Conservation (phyloP, 2,113 vertebrate genomes). For the Antechinus stuartii region DNA sequence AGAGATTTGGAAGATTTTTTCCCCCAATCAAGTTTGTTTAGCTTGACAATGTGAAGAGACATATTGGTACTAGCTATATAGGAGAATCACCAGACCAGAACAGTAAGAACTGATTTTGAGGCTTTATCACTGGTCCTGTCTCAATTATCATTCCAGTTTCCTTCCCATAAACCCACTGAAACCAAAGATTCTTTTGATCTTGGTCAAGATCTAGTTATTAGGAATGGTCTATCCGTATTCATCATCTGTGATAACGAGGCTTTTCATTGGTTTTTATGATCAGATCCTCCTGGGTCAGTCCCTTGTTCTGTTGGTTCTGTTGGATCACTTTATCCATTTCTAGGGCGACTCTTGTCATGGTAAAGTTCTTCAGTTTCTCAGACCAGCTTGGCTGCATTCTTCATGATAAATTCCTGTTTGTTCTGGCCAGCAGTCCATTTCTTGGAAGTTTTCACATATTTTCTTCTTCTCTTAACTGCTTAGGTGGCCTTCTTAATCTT, state of each 20-base stretch:
- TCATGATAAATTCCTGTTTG: too few species aligned
- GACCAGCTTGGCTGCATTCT: too few species aligned
- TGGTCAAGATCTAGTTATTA: conserved; percentile 98
- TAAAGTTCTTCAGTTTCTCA: too few species aligned
- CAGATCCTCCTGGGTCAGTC: too few species aligned
- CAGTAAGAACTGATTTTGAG: conserved; percentile 91
- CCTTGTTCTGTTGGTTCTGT: background rate
- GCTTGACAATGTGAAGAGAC: conserved; percentile 79
- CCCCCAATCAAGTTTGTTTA: conserved; percentile 81
- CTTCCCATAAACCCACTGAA: conserved; percentile 92
- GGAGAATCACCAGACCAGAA: conserved; percentile 82
- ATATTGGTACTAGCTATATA: conserved; percentile 76
- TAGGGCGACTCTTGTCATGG: too few species aligned
- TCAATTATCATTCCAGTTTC: conserved; percentile 93
- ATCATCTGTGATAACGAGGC: conserved; percentile 96
- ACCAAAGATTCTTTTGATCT: conserved; percentile 93
- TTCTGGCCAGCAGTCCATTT: too few species aligned
- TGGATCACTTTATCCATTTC: too few species aligned
- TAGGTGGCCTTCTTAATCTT: too few species aligned
- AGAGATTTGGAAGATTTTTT: conserved; percentile 64
- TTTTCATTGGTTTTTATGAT: conserved; percentile 94
- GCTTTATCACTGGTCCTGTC: conserved; percentile 92
- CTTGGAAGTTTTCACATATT: too few species aligned
- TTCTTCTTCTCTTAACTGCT: too few species aligned
- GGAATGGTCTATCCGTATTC: conserved; percentile 94